Percentiles rank a stretch among this genome's conserved stretches.
phyloP scores from a whole-genome alignment of 2,797 vertebrate species.

The Leptatherina wallacei region DNA sequence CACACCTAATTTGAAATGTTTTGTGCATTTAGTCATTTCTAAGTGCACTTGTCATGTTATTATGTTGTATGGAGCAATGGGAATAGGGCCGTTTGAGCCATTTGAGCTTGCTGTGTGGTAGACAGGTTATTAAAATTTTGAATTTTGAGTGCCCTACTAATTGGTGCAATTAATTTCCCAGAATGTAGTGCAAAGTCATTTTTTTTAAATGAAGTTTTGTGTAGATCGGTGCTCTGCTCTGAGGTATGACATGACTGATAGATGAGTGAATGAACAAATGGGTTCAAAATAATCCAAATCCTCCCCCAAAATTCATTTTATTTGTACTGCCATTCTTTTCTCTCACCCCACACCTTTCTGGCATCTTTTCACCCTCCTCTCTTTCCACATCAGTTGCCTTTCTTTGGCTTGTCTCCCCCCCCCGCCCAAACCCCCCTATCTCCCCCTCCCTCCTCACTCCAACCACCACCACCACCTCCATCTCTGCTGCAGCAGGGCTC shows the following conservation, averaged over 20 bases:
- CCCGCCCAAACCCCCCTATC: constrained; percentile 3
- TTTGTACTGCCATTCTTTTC: constrained; percentile 30
- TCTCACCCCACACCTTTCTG: constrained; percentile 32
- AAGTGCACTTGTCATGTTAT: constrained; percentile 49
- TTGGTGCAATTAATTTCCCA: constrained; percentile 75
- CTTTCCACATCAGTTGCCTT: constrained; percentile 68
- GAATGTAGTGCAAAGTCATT: constrained; percentile 41
- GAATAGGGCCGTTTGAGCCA: constrained; percentile 48
- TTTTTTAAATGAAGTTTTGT: constrained; percentile 43
- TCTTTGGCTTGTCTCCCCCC: constrained; percentile 47
- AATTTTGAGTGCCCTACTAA: constrained; percentile 67
- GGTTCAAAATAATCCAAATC: constrained; percentile 29
- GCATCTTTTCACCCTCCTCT: constrained; percentile 51
- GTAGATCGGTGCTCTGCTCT: constrained; percentile 42
- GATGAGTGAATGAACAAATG: constrained; percentile 46
- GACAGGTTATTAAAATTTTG: constrained; percentile 70
- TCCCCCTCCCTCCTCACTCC: constrained; percentile 27
- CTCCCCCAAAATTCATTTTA: constrained; percentile 26
- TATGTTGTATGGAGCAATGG: constrained; percentile 33
- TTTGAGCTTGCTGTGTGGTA: constrained; percentile 55
- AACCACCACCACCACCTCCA: constrained; percentile 50
- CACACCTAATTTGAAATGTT: constrained; percentile 24
- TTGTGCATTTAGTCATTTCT: constrained; percentile 33
- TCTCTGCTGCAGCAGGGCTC: constrained; percentile 74
- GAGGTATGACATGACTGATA: constrained; percentile 45